A percentile compares a stretch with the other conserved stretches of the same genome.
Evolutionary conservation across 2,888 invertebrate genomes (phyloP).

Genomic region (Unio delphinus): DNA sequence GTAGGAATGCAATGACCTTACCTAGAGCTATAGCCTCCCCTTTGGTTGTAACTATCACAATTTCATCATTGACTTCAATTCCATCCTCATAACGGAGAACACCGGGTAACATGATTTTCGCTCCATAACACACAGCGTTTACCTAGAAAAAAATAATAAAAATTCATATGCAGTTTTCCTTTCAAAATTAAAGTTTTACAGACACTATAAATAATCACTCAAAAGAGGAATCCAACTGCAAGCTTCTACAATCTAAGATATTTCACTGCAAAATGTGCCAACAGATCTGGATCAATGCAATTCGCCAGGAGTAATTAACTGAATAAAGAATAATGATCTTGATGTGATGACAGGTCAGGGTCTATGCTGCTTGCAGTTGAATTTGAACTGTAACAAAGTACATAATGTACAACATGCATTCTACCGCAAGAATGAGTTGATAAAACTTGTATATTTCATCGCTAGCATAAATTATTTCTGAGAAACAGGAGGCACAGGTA

Average conservation of each 20-base stretch:
- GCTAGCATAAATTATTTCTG: no score
- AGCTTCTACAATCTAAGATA: not conserved
- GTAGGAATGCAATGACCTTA: constrained; percentile 32
- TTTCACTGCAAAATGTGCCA: no score
- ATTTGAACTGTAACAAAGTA: no score
- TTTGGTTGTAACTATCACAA: constrained; percentile 97
- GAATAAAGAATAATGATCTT: no score
- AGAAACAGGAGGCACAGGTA: no score
- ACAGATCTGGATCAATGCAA: no score
- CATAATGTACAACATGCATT: no score
- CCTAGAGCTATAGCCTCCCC: constrained; percentile 78
- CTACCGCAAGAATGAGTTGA: no score
- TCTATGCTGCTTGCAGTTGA: no score
- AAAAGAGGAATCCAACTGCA: not conserved
- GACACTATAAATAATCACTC: not conserved
- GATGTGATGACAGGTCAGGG: no score
- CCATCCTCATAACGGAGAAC: constrained; percentile 96
- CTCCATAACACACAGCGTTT: constrained; percentile 99
- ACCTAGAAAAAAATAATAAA: constrained; percentile 73
- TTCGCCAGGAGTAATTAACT: no score
- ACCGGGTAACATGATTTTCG: constrained; percentile 97
- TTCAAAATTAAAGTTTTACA: not conserved
- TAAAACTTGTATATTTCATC: no score
- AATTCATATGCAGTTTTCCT: not conserved
- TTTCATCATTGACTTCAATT: constrained; percentile 97